A percentile compares a stretch with the other conserved stretches of the same genome.
These are phyloP conservation scores for Seriola quinqueradiata DNA, from an alignment of 2,113 vertebrate genomes.

Conservation along the genomic window DNA sequence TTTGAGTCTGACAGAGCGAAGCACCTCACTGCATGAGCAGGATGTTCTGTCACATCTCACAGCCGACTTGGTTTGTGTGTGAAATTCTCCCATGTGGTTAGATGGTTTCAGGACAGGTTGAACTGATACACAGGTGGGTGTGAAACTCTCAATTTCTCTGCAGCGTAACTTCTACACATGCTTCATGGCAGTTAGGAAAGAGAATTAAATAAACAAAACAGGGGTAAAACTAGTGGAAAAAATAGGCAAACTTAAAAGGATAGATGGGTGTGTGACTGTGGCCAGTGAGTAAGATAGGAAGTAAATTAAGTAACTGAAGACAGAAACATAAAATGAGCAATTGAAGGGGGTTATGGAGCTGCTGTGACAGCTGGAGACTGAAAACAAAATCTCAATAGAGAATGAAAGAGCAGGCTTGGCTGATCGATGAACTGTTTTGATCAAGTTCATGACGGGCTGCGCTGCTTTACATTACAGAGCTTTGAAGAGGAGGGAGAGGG, in stretches of 20 bases:
- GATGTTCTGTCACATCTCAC: constrained; percentile 71
- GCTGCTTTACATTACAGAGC: constrained; percentile 51
- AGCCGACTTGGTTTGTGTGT: constrained; percentile 46
- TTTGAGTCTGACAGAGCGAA: constrained; percentile 36
- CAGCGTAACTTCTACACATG: constrained; percentile 51
- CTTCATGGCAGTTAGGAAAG: constrained; percentile 22
- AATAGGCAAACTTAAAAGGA: neutral
- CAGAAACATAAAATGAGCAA: neutral
- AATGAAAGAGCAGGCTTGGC: constrained; percentile 42
- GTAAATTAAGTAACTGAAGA: neutral
- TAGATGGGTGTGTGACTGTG: neutral
- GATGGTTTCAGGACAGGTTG: constrained; percentile 72
- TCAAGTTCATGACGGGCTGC: constrained; percentile 20
- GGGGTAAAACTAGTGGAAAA: constrained; percentile 28
- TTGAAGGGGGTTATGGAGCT: neutral
- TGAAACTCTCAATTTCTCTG: constrained; percentile 57
- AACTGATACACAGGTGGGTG: constrained; percentile 58
- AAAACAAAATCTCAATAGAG: constrained; percentile 36
- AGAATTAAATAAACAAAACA: constrained; percentile 22
- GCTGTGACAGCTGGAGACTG: constrained; percentile 11
- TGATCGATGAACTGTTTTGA: constrained; percentile 69
- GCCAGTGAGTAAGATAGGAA: constrained; percentile 3
- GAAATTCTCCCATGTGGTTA: constrained; percentile 72
- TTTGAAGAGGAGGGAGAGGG: neutral
- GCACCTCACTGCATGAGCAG: constrained; percentile 57